phyloP scores from a whole-genome alignment of 1,140 invertebrate genomes.

The Camponotus vicinus region DNA sequence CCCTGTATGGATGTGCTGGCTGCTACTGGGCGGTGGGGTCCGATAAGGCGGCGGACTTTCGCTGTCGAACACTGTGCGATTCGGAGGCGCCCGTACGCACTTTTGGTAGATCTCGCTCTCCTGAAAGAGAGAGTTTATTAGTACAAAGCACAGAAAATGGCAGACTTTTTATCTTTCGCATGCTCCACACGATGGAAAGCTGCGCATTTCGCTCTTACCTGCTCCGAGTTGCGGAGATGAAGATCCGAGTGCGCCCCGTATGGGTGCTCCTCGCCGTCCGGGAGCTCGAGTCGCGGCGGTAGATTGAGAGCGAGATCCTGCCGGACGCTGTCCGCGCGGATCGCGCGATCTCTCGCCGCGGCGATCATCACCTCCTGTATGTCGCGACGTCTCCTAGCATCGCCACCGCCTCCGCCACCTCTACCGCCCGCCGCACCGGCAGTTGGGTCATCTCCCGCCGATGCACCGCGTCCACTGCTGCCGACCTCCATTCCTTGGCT shows the following conservation, averaged over 20 bases:
- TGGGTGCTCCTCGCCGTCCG: conserved; percentile 91
- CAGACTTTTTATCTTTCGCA: background rate
- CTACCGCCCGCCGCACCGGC: conserved; percentile 81
- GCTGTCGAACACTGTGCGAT: conserved; percentile 90
- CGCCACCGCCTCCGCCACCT: conserved; percentile 85
- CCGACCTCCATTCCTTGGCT: conserved; percentile 87
- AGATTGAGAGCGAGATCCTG: conserved; percentile 89
- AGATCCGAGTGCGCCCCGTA: conserved; percentile 88
- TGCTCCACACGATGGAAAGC: too few relatives aligned
- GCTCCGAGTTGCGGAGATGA: conserved; percentile 89
- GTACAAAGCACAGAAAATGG: background rate
- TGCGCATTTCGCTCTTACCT: conserved; percentile 82
- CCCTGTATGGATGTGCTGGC: conserved; percentile 83
- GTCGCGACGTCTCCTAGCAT: conserved; percentile 70
- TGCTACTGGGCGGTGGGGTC: conserved; percentile 86
- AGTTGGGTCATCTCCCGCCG: conserved; percentile 76
- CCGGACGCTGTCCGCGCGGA: conserved; percentile 87
- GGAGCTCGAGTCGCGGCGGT: conserved; percentile 89
- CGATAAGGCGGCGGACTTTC: conserved; percentile 90
- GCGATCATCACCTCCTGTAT: conserved; percentile 84
- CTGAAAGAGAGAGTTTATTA: conserved; percentile 81
- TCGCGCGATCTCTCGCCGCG: conserved; percentile 87
- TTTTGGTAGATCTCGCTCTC: conserved; percentile 90
- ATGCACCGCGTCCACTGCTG: conserved; percentile 87
- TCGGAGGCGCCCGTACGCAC: conserved; percentile 90